A percentile compares a stretch with the other conserved stretches of the same genome.
Conservation (phyloP, 1,140 invertebrate genomes). For the Pantala flavescens region DNA sequence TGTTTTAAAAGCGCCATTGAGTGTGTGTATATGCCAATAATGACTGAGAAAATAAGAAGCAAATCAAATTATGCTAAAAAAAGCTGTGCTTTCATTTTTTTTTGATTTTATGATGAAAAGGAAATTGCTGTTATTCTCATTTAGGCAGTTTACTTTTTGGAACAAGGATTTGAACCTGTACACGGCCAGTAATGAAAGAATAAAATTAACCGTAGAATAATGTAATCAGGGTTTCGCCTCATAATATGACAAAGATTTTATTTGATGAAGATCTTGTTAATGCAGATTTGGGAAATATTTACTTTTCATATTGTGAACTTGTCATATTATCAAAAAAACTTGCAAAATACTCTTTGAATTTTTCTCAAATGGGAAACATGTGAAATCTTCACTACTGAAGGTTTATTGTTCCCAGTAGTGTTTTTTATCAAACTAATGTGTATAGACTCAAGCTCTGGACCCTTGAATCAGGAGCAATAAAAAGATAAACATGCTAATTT, state of each 20-base stretch:
- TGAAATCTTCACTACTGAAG: neutral
- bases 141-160: neutral
- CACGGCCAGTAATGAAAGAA: neutral
- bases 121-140: neutral
- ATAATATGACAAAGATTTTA: neutral
- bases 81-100: slow-evolving; percentile 3
- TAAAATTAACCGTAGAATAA: neutral
- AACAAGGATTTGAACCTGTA: neutral
- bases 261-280: neutral
- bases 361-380: neutral
- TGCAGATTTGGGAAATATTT: neutral
- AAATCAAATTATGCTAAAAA: neutral
- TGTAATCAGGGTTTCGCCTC: neutral
- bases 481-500: slow-evolving; percentile 10
- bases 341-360: neutral
- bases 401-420: neutral
- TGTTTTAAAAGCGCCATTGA: neutral
- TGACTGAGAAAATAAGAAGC: neutral
- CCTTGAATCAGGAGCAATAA: slow-evolving; percentile 5
- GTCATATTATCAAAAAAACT: neutral
- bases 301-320: neutral
- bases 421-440: neutral
- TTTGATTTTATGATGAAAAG: neutral
- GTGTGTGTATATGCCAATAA: neutral
- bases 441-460: neutral